Evolutionary conservation across 2,888 invertebrate genomes (phyloP).

Genomic region (Philaethria dido): DNA sequence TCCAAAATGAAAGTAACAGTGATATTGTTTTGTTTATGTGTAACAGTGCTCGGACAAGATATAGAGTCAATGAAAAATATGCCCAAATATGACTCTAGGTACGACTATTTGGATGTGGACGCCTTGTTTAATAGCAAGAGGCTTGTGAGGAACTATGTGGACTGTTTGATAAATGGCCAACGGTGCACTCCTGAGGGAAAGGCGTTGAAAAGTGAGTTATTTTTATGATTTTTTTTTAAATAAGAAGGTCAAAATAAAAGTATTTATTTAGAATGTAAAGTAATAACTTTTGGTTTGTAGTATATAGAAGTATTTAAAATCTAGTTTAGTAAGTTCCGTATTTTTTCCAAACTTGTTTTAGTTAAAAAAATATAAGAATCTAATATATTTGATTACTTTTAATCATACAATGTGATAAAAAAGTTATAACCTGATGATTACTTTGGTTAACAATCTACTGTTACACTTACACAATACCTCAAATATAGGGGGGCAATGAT

Average conservation of each 20-base stretch:
- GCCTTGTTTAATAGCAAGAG: slow-evolving; percentile 87
- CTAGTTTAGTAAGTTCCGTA: too few species aligned
- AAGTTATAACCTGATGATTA: slow-evolving; percentile 2
- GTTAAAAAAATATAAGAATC: too few species aligned
- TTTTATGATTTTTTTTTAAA: too few species aligned
- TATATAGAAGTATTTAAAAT: too few species aligned
- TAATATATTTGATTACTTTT: too few species aligned
- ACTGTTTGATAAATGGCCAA: slow-evolving; percentile 86
- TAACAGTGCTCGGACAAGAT: slow-evolving; percentile 65
- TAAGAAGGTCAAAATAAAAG: too few species aligned
- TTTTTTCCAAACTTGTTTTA: too few species aligned
- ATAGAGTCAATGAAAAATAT: slow-evolving; percentile 61
- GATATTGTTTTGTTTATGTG: slow-evolving; percentile 56
- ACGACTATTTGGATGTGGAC: slow-evolving; percentile 88
- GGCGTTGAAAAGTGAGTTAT: slow-evolving; percentile 87
- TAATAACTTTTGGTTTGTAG: too few species aligned
- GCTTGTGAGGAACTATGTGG: slow-evolving; percentile 88
- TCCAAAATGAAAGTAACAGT: slow-evolving; percentile 44
- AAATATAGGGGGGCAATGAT: neutral
- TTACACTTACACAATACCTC: neutral
- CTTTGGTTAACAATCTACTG: neutral
- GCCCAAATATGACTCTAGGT: slow-evolving; percentile 82
- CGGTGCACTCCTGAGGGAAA: slow-evolving; percentile 89
- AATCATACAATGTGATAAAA: too few species aligned
- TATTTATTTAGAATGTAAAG: too few species aligned